Conservation (phyloP, 30 jellyfish, hydroid and myxozoan species). For the Thelohanellus kitauei region DNA sequence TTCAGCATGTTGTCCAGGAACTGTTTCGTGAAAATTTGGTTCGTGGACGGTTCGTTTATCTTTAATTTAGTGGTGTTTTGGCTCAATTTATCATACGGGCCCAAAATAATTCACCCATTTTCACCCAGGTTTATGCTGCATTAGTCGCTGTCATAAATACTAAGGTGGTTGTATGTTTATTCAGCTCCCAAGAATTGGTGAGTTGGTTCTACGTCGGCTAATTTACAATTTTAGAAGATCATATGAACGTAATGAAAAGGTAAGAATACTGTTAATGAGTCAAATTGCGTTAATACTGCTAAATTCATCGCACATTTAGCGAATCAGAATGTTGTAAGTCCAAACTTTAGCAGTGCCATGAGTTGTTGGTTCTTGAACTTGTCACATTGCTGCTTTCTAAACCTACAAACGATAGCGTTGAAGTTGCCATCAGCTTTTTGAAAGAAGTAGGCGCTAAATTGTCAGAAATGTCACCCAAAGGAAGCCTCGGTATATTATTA, state of each 20-base stretch:
- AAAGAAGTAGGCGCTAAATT: slow-evolving; percentile 85
- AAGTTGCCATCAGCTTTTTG: slow-evolving; percentile 76
- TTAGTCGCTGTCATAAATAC: slow-evolving; percentile 55
- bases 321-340: slow-evolving; percentile 64
- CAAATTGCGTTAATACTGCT: slow-evolving; percentile 40
- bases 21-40: slow-evolving; percentile 46
- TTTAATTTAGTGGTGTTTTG: slow-evolving; percentile 34
- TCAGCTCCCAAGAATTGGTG: slow-evolving; percentile 91
- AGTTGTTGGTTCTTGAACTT: slow-evolving; percentile 41
- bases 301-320: slow-evolving; percentile 62
- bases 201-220: slow-evolving; percentile 39
- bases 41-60: slow-evolving; percentile 38
- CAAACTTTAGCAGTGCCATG: slow-evolving; percentile 36
- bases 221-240: slow-evolving; percentile 60
- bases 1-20: slow-evolving; percentile 48
- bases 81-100: slow-evolving; percentile 73
- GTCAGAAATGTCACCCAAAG: slow-evolving; percentile 70
- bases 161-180: slow-evolving; percentile 21
- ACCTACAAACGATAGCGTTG: slow-evolving; percentile 88
- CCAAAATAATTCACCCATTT: slow-evolving; percentile 75
- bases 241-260: slow-evolving; percentile 73
- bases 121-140: slow-evolving; percentile 77
- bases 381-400: slow-evolving; percentile 47
- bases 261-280: slow-evolving; percentile 10
- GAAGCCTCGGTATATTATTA: slow-evolving; percentile 27